phyloP scores from a whole-genome alignment of 1,140 invertebrate genomes.

The Rhyacophila brunnea region DNA sequence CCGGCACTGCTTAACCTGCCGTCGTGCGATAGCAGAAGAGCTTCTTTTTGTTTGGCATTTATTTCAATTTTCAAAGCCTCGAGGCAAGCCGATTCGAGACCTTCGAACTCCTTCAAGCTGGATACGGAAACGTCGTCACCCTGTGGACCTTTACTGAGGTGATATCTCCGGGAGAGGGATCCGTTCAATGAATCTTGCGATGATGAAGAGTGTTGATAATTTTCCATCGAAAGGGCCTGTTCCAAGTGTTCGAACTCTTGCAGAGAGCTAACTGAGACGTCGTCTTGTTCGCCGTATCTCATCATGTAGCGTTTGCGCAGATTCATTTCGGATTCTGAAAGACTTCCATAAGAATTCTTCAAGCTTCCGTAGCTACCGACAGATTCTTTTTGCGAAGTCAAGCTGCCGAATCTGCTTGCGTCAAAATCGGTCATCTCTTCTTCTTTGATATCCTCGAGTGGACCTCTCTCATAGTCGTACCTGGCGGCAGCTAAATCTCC shows the following conservation, averaged over 20 bases:
- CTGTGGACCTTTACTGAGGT: conserved; percentile 65
- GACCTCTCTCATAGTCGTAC: conserved; percentile 72
- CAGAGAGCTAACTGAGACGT: conserved; percentile 85
- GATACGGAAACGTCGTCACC: conserved; percentile 89
- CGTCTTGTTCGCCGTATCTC: conserved; percentile 81
- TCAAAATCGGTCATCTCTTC: conserved; percentile 83
- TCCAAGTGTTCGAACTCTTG: conserved; percentile 94
- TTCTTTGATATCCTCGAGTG: conserved; percentile 89
- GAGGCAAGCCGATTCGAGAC: conserved; percentile 82
- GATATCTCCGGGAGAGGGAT: conserved; percentile 66
- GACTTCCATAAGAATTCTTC: conserved; percentile 74
- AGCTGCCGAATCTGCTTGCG: conserved; percentile 75
- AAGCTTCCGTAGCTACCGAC: conserved; percentile 74
- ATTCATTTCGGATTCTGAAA: conserved; percentile 82
- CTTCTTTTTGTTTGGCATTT: conserved; percentile 82
- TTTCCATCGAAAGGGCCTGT: conserved; percentile 65
- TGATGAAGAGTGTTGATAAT: conserved; percentile 61
- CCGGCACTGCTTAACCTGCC: conserved; percentile 59
- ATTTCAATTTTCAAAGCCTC: conserved; percentile 80
- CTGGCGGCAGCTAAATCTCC: conserved; percentile 54
- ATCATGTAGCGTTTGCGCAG: conserved; percentile 77
- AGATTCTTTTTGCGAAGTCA: conserved; percentile 78
- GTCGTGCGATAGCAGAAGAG: conserved; percentile 62
- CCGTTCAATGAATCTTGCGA: conserved; percentile 78
- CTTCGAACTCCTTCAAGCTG: conserved; percentile 93